Evolutionary conservation across 1,140 invertebrate species (phyloP), one percentile per base, ranked within the genome.

Genomic region (Danaus melanippus): DNA sequence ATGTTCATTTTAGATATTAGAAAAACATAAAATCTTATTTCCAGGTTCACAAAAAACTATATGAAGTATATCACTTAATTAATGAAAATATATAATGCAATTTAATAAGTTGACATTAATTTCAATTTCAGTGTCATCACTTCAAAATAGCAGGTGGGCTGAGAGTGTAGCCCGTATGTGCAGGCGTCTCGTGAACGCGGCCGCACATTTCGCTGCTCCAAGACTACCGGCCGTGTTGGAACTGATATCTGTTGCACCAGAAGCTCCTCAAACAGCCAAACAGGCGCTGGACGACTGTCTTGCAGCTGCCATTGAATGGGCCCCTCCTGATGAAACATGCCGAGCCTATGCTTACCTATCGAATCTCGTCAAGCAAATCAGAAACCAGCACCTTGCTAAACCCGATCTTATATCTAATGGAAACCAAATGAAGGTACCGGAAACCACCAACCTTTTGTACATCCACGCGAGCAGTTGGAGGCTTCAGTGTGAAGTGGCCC

Each of bases 241-340:
- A 11, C 56, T 60, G 2, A 53, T 71, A 9, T 56, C 61, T 0
- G 42, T 64, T 0, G 44, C 69, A 0, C 42, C 64, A 2, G 70
- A 77, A 3, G 63, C 66, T 0, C 69, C 72, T 0, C 58, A 58
- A 0, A 43, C 73, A 7, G 76, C 75, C 5, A 64, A 67, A 41
- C 70, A 74, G 42, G 71, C 79, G 0, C 54, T 84, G 8, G 69
- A 79, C 46, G 78, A 81, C 10, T 84, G 76, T 54, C 53, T 85
- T 15, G 61, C 72, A 1, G 70, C 71, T 1, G 79, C 80, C 8
- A 76, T 84, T 8, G 76, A 83, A 48, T 76, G 79, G 67, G 73
- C 82, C 1, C 75, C 79, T 6, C 71, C 75, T 0, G 74, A 81
- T 6, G 73, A 79, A 64, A 67, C 73, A 0, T 81, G 77, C 40